Conservation (phyloP, 2,113 vertebrate genomes). For the Corvus hawaiiensis region DNA sequence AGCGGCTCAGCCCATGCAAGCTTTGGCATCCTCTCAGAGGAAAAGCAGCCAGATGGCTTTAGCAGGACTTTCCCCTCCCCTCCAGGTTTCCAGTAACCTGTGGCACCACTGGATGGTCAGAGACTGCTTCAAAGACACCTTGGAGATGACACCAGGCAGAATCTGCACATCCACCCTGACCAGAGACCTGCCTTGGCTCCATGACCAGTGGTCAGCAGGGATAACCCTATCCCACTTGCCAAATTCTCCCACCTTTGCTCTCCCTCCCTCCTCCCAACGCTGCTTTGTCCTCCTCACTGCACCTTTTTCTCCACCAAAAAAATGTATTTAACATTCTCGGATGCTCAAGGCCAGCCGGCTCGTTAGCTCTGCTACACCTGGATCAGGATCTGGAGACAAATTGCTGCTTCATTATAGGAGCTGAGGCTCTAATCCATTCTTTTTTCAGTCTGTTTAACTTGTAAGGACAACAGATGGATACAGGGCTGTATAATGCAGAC, state of each 20-base stretch:
- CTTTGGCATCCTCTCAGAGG: neutral
- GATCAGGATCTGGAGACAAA: constrained; percentile 66
- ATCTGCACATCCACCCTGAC: fast-evolving
- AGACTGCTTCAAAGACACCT: neutral
- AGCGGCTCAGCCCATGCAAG: fast-evolving
- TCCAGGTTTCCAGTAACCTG: neutral
- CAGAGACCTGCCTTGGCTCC: neutral
- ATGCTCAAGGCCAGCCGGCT: constrained; percentile 54
- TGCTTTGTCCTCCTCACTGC: neutral
- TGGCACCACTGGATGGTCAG: neutral
- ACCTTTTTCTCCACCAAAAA: neutral
- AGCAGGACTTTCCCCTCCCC: neutral
- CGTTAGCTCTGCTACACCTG: constrained; percentile 61
- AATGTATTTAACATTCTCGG: constrained; percentile 27
- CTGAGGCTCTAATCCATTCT: constrained; percentile 64
- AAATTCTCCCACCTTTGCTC: neutral
- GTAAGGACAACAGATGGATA: constrained; percentile 68
- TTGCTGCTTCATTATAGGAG: constrained; percentile 68
- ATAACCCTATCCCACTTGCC: neutral
- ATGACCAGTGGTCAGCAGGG: neutral
- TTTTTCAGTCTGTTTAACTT: constrained; percentile 62
- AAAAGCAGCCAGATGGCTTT: neutral
- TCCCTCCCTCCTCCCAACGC: neutral
- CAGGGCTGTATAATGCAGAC: constrained; percentile 43
- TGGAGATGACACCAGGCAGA: neutral